Base-by-base conservation (phyloP, 2,113 vertebrate species). In the Azemiops feae region DNA sequence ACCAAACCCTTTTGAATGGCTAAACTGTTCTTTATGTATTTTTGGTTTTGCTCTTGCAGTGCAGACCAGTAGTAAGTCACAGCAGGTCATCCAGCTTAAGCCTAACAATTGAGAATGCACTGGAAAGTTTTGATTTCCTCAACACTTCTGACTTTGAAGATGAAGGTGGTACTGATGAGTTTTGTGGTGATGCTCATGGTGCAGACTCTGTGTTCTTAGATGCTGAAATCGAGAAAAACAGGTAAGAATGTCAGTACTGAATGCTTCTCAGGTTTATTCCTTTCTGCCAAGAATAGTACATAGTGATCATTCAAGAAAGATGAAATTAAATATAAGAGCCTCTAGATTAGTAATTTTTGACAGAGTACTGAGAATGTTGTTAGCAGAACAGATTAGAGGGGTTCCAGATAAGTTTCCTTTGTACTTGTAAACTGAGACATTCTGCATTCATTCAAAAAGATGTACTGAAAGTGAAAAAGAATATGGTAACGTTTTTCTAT, bases 121-220 rank as follows among this genome's bases (percentile, higher is more conserved):
- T 99, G 97, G 99, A 99, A 97, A 99, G 99, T 97, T 99, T 99
- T 90, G 99, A 99, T 97, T 99, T 99, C 98, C 98, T 99, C 97
- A 99, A 99, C 98, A 99, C 99, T 92, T 99, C 99, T 85, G 99
- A 99, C 97, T 99, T 99, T 95, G 99, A 99, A 47, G 99, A 99
- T 74, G 99, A 99, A 89, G 99, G 98, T 18, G 98, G 98, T 86
- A 98, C 98, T 39, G 98, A 98, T 43, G 97, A 96, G 92, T 96
- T 97, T 94, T 96, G 98, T 97, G 96, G 93, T 92, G 96, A 93
- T 95, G 97, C 97, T 96, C 89, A 16, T 87, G 97, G 98, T 89
- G 96, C 98, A 16, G 98, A 98, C 96, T 98, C 98, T 0, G 97
- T 99, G 94, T 98, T 99, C 95, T 99, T 98, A 92, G 99, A 99